Evolutionary conservation across 1,140 invertebrate genomes (phyloP), one percentile per base, ranked within the genome.

Genomic region (Bacillus rossius): DNA sequence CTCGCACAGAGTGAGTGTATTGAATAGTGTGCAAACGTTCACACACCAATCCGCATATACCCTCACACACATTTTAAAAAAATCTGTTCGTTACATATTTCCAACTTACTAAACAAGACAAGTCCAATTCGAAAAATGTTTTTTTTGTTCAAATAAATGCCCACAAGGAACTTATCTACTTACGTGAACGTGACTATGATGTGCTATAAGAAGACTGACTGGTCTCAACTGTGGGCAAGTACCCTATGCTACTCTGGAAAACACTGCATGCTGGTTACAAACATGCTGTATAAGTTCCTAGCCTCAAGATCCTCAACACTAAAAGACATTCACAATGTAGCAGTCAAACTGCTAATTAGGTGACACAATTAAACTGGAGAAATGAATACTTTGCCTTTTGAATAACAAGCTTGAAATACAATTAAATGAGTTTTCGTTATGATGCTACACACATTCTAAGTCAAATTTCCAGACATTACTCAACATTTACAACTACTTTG

Each of bases 131-230:
- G n/a, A n/a, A 8, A 16, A 19, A 41, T 17, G 41, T 8, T 40
- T 16, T 40, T 38, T 19, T 41, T 19, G 41, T 20, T 45, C 43
- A 45, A 45, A 20, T 20, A 25, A 54, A 54, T 54, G 52, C 52
- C 52, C 52, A 54, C 52, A 54, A 54, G 52, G 52, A 54, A 54
- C 52, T 54, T 54, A 40, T 54, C 41, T 40, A 45, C 41, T 23
- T 34, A 16, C 41, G 41, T 40, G 41, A 23, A 41, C 23, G 17
- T 40, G n/a, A 16, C 37, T 54, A 37, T 10, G 10, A 10, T 34
- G 25, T 34, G 17, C 16, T 54, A 40, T 16, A 34, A 19, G 40
- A 19, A 34, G 52, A 34, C 37, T 23, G 41, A 34, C 13, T 40
- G 2, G n/a, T 34, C 41, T 17, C 41, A 38, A 40, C 22, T 17